A percentile compares a stretch with the other conserved stretches of the same genome.
Conservation (phyloP, 2,797 vertebrate species). For the Balearica regulorum region DNA sequence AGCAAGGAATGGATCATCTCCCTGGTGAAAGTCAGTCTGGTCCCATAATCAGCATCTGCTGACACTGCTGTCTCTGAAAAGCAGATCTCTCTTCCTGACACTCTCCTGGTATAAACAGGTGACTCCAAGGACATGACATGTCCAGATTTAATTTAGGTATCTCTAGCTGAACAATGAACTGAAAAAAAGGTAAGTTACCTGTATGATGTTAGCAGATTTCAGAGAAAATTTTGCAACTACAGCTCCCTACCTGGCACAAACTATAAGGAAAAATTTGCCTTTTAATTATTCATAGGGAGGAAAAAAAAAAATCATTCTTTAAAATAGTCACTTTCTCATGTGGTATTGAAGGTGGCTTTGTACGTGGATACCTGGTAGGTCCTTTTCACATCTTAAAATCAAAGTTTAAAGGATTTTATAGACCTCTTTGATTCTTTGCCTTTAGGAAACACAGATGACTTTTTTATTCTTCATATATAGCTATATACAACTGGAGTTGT, state of each 20-base stretch:
- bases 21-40: background rate
- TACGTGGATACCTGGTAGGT: background rate
- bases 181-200: background rate
- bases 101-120: background rate
- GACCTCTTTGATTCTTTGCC: background rate
- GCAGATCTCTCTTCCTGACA: background rate
- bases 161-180: background rate
- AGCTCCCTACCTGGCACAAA: background rate
- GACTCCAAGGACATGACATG: background rate
- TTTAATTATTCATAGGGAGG: background rate
- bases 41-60: background rate
- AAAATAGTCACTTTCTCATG: background rate
- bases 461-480: background rate
- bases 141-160: conserved; percentile 2
- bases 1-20: background rate
- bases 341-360: background rate
- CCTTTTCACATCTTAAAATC: background rate
- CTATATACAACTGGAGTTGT: background rate
- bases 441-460: background rate
- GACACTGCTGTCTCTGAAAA: background rate
- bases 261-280: background rate
- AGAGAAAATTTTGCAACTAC: background rate
- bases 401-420: background rate
- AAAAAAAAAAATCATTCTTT: background rate
- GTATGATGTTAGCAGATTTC: background rate